A percentile compares a stretch with the other conserved stretches of the same genome.
phyloP scores from a whole-genome alignment of 2,888 invertebrate species.

The Craniophora ligustri region DNA sequence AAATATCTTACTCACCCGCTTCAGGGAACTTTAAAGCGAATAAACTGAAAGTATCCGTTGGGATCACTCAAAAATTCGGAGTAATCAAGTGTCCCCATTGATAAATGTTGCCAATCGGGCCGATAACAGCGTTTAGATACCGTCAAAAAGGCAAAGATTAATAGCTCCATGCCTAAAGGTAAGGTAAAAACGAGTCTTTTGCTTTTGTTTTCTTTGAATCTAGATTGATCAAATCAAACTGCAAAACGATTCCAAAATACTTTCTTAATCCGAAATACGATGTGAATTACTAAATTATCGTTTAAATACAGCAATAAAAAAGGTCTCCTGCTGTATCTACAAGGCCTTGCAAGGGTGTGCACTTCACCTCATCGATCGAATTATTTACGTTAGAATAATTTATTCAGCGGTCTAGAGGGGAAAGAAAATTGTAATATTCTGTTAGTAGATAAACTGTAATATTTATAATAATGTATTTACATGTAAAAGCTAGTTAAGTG shows the following conservation, averaged over 20 bases:
- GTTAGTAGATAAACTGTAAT: constrained; percentile 29
- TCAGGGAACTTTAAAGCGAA: neutral
- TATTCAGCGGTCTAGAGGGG: constrained; percentile 14
- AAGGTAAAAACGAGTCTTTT: constrained; percentile 39
- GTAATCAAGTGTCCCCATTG: constrained; percentile 32
- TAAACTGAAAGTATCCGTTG: constrained; percentile 11
- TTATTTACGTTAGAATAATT: constrained; percentile 44
- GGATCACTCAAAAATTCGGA: constrained; percentile 36
- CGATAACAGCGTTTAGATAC: constrained; percentile 39
- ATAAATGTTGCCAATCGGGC: constrained; percentile 38
- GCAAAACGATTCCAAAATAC: constrained; percentile 10
- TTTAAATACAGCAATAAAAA: too few species aligned
- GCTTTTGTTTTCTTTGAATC: constrained; percentile 25
- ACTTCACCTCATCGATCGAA: constrained; percentile 41
- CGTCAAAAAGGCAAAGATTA: constrained; percentile 44
- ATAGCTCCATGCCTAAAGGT: constrained; percentile 36
- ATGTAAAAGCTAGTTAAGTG: constrained; percentile 43
- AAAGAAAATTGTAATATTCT: constrained; percentile 34
- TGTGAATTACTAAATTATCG: constrained; percentile 21
- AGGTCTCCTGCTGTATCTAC: constrained; percentile 7
- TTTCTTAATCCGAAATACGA: constrained; percentile 7
- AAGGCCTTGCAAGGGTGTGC: constrained; percentile 43
- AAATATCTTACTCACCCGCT: too few species aligned
- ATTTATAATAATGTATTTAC: constrained; percentile 49
- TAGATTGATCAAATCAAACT: constrained; percentile 31